Evolutionary conservation across 2,113 vertebrate genomes (phyloP).

Genomic region (Ranitomeya imitator): DNA sequence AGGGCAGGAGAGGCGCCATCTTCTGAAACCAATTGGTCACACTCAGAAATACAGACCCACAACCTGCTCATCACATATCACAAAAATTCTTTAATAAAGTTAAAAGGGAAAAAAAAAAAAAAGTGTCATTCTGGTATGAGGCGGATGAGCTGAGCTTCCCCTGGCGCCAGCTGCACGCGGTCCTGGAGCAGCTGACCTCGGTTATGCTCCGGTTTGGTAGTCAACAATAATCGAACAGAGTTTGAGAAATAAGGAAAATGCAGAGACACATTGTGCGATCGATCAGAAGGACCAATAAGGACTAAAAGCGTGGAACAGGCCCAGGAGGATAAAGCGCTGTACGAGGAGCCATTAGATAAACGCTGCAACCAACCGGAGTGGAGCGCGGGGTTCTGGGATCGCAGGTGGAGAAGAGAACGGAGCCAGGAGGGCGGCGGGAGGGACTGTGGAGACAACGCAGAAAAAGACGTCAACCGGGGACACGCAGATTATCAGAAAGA

Average conservation of each 20-base stretch:
- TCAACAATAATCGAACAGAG: not conserved
- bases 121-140: not conserved
- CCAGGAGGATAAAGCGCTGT: not conserved
- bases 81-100: not conserved
- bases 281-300: not conserved
- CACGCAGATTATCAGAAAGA: not conserved
- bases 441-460: not conserved
- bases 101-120: no score
- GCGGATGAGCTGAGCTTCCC: not conserved
- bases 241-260: not conserved
- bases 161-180: not conserved
- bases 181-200: not conserved
- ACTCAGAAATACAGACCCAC: no score
- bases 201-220: constrained; percentile 27
- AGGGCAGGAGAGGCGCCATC: no score
- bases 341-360: not conserved
- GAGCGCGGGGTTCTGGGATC: constrained; percentile 12
- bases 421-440: not conserved
- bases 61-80: not conserved
- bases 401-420: not conserved
- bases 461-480: not conserved
- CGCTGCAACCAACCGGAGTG: not conserved
- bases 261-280: not conserved
- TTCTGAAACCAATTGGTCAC: no score
- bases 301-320: not conserved